A percentile compares a stretch with the other conserved stretches of the same genome.
phyloP scores from a whole-genome alignment of 2,113 vertebrate species.

The Apteryx mantelli region DNA sequence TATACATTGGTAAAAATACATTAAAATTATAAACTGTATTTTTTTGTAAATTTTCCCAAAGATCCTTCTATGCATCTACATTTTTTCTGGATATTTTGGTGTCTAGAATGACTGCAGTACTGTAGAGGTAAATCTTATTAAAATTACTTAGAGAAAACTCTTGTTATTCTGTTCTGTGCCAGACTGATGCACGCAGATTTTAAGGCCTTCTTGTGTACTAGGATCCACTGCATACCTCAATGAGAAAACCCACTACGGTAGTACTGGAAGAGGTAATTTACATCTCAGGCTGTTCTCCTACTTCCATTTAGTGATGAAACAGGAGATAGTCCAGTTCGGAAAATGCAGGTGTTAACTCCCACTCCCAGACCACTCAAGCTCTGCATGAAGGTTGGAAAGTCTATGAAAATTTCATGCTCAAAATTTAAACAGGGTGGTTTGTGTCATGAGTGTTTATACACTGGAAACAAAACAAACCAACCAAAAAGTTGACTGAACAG shows the following conservation, averaged over 20 bases:
- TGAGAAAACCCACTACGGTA: not conserved
- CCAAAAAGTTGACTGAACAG: not conserved
- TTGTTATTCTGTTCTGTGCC: not conserved
- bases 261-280: not conserved
- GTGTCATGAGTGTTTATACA: not conserved
- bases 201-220: not conserved
- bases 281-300: not conserved
- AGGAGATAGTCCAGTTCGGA: not conserved
- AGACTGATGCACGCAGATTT: not conserved
- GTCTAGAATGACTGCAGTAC: not conserved
- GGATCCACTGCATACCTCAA: not conserved
- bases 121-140: not conserved
- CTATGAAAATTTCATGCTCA: not conserved
- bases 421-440: not conserved
- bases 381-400: not conserved
- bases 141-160: not conserved
- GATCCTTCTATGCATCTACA: not conserved
- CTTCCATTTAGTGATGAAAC: not conserved
- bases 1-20: not conserved
- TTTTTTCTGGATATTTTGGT: not conserved
- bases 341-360: not conserved
- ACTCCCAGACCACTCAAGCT: not conserved
- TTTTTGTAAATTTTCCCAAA: not conserved
- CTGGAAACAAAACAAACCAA: not conserved
- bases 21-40: not conserved